Percentiles rank a stretch among this genome's conserved stretches.
phyloP scores from a whole-genome alignment of 2,888 invertebrate species.

The Agriopis marginaria region DNA sequence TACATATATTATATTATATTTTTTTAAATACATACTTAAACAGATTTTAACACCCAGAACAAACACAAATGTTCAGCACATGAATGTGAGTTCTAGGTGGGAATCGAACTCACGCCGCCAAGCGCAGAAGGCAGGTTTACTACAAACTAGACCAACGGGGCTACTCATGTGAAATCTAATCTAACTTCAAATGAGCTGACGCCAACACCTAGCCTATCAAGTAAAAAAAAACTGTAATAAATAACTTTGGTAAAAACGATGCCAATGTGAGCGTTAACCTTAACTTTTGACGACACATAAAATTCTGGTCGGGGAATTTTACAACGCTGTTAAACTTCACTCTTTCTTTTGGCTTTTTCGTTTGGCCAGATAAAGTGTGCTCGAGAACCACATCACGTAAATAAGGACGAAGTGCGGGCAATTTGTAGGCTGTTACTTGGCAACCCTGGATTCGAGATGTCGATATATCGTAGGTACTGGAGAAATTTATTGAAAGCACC shows the following conservation, averaged over 20 bases:
- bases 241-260: background rate
- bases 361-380: conserved; percentile 38
- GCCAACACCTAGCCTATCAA: background rate
- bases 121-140: no score
- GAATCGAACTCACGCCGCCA: no score
- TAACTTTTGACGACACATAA: conserved; percentile 47
- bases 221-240: background rate
- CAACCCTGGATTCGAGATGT: conserved; percentile 58
- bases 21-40: no score
- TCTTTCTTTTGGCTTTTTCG: conserved; percentile 22
- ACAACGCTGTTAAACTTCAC: conserved; percentile 39
- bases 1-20: no score
- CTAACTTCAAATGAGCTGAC: no score
- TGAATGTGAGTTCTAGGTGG: no score
- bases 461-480: conserved; percentile 64
- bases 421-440: conserved; percentile 68
- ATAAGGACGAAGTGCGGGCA: conserved; percentile 66
- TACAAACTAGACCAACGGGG: no score
- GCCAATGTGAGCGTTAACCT: background rate
- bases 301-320: conserved; percentile 44
- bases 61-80: no score
- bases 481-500: conserved; percentile 53
- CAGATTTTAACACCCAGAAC: no score
- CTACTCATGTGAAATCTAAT: no score
- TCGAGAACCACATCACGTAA: conserved; percentile 67